A percentile compares a stretch with the other conserved stretches of the same genome.
Conservation (phyloP, 2,797 vertebrate species). For the Brachyrhaphis roseni region DNA sequence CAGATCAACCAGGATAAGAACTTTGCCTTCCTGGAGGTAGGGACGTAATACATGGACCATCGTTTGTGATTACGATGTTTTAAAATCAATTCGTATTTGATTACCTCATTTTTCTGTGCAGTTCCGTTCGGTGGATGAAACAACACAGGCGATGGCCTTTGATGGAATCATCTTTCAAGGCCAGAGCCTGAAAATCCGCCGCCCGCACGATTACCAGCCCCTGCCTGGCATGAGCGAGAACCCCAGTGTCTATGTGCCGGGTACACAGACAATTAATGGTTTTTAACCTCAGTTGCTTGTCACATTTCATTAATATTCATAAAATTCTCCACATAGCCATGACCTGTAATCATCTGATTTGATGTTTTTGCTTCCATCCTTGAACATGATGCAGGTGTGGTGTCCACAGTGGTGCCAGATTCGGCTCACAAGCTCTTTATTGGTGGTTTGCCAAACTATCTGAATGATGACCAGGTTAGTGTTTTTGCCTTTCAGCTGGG, state of each 20-base stretch:
- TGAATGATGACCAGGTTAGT: slow-evolving; percentile 93
- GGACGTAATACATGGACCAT: neutral
- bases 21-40: slow-evolving; percentile 94
- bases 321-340: neutral
- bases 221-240: slow-evolving; percentile 95
- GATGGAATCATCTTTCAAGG: slow-evolving; percentile 97
- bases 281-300: slow-evolving; percentile 71
- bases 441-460: slow-evolving; percentile 92
- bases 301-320: slow-evolving; percentile 13
- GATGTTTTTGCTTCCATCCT: slow-evolving; percentile 4
- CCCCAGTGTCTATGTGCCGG: slow-evolving; percentile 93
- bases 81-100: neutral
- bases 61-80: neutral
- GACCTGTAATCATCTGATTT: slow-evolving; percentile 4
- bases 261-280: slow-evolving; percentile 79
- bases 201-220: slow-evolving; percentile 94
- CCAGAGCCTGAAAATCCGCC: slow-evolving; percentile 93
- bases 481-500: slow-evolving; percentile 11
- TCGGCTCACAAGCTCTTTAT: slow-evolving; percentile 96
- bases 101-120: slow-evolving; percentile 52
- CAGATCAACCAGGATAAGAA: slow-evolving; percentile 98
- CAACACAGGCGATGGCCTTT: slow-evolving; percentile 95
- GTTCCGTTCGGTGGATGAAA: slow-evolving; percentile 96
- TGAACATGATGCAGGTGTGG: slow-evolving; percentile 82
- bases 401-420: slow-evolving; percentile 94